Conservation (phyloP, 2,888 invertebrate species). For the Troides helena region DNA sequence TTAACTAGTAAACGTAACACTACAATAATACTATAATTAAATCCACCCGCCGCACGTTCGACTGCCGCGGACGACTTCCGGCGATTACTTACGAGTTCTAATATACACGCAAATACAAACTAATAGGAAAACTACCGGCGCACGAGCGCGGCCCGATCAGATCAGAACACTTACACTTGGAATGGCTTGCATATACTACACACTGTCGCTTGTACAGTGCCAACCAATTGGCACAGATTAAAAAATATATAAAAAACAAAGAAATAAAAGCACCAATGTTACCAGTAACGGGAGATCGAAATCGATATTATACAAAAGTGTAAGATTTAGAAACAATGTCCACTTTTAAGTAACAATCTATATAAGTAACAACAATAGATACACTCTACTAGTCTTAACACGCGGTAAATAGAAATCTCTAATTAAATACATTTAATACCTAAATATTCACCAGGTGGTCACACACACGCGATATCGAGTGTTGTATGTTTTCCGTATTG, state of each 20-base stretch:
- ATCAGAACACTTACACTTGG: slow-evolving; percentile 13
- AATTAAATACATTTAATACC: slow-evolving; percentile 21
- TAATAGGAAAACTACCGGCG: slow-evolving; percentile 26
- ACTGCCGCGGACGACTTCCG: too few relatives aligned
- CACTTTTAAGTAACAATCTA: slow-evolving; percentile 17
- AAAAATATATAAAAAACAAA: slow-evolving; percentile 17
- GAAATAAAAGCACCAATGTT: slow-evolving; percentile 28
- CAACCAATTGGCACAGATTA: slow-evolving; percentile 13
- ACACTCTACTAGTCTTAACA: slow-evolving; percentile 27
- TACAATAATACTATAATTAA: too few relatives aligned
- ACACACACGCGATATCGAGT: too few relatives aligned
- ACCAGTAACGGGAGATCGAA: slow-evolving; percentile 16
- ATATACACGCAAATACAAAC: slow-evolving; percentile 19
- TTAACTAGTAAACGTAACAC: too few relatives aligned
- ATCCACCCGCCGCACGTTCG: too few relatives aligned
- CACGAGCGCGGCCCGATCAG: slow-evolving; percentile 10
- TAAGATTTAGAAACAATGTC: slow-evolving; percentile 4
- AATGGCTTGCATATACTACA: slow-evolving; percentile 18
- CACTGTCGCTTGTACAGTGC: slow-evolving; percentile 11
- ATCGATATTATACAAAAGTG: slow-evolving; percentile 16
- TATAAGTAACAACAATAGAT: slow-evolving; percentile 23
- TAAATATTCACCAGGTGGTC: neutral
- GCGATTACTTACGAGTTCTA: neutral
- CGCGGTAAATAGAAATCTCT: slow-evolving; percentile 21
- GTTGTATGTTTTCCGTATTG: too few relatives aligned